Percentiles rank a stretch among this genome's conserved stretches.
These are phyloP conservation scores for Coreius guichenoti DNA, from an alignment of 2,797 vertebrate species.

Conservation along the genomic window DNA sequence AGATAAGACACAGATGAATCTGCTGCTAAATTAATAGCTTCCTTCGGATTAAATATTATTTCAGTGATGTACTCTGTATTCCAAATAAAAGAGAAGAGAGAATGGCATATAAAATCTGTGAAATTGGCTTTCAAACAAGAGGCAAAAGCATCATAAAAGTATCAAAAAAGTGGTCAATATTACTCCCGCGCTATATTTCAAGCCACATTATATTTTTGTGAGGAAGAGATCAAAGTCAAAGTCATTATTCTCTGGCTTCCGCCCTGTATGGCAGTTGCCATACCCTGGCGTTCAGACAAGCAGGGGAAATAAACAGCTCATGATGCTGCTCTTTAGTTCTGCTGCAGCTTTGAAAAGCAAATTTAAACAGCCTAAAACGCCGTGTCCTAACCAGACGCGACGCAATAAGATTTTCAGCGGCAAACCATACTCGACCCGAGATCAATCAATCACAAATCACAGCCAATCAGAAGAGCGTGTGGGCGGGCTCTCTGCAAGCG, in stretches of 20 bases:
- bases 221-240: not conserved
- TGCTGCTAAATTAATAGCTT: conserved; percentile 66
- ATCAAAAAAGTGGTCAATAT: not conserved
- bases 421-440: too few species aligned
- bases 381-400: too few species aligned
- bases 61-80: conserved; percentile 74
- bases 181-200: not conserved
- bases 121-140: not conserved
- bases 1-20: conserved; percentile 54
- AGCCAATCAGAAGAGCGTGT: too few species aligned
- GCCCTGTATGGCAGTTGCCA: too few species aligned
- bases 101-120: not conserved
- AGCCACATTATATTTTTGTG: not conserved
- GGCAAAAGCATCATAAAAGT: not conserved
- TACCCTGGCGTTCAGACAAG: too few species aligned
- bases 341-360: too few species aligned
- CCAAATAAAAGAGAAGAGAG: not conserved
- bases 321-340: too few species aligned
- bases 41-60: conserved; percentile 69
- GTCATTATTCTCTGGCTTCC: not conserved
- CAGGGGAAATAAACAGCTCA: too few species aligned
- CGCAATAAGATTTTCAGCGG: too few species aligned
- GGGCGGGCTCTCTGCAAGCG: too few species aligned
- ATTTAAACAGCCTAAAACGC: too few species aligned
- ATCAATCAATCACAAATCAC: too few species aligned